Percentiles rank a stretch among this genome's conserved stretches.
Conservation (phyloP, 2,888 invertebrate genomes). For the Hesperia comma region DNA sequence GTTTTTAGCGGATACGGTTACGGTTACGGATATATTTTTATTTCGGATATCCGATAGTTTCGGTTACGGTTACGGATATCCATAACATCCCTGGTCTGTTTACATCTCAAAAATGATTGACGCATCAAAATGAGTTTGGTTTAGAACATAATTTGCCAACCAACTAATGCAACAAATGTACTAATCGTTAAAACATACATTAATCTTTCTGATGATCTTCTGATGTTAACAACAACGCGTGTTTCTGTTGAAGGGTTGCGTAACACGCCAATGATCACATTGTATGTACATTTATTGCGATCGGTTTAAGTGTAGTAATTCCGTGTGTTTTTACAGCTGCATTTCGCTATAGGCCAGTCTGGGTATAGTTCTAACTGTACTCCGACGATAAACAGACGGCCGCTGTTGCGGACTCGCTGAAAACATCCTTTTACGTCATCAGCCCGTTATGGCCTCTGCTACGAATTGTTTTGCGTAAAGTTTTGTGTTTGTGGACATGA, state of each 20-base stretch:
- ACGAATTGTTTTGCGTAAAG: conserved; percentile 51
- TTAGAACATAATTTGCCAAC: no score
- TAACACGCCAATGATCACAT: conserved; percentile 59
- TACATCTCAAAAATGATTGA: no score
- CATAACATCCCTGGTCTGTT: no score
- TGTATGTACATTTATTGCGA: conserved; percentile 61
- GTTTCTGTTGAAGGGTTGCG: conserved; percentile 40
- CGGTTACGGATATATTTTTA: no score
- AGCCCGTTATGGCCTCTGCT: conserved; percentile 68
- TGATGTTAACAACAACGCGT: background rate
- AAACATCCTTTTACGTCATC: conserved; percentile 84
- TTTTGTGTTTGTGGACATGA: conserved; percentile 42
- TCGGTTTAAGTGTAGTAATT: conserved; percentile 68
- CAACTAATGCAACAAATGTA: background rate
- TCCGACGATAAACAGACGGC: conserved; percentile 81
- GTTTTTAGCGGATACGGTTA: no score
- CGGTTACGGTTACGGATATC: no score
- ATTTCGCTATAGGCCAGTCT: conserved; percentile 70
- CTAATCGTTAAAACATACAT: background rate
- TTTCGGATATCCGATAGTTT: no score
- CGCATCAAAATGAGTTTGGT: no score
- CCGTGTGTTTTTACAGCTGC: conserved; percentile 79
- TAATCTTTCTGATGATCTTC: background rate
- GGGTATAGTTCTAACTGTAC: conserved; percentile 73
- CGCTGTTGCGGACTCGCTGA: conserved; percentile 75